These are phyloP conservation scores for Trichechus manatus DNA, from an alignment of 2,113 vertebrate genomes.

Conservation along the genomic window DNA sequence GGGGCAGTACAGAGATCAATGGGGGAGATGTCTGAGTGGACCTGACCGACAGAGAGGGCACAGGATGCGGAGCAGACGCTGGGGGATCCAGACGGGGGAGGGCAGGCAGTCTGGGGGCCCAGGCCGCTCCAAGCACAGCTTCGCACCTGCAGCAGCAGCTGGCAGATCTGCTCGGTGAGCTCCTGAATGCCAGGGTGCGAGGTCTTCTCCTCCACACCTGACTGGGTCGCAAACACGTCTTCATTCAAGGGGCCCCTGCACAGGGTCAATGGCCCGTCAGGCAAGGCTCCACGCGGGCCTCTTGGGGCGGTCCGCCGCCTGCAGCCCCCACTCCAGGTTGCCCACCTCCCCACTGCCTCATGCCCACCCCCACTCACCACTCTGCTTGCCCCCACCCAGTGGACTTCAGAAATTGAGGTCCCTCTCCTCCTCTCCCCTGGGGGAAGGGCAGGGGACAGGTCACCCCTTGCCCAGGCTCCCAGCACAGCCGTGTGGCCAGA, in stretches of 20 bases:
- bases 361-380: too few species aligned
- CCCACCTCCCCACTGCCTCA: too few species aligned
- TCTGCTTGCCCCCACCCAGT: not conserved
- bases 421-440: not conserved
- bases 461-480: not conserved
- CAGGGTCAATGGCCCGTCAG: not conserved
- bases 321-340: not conserved
- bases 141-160: slow-evolving; percentile 94
- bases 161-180: slow-evolving; percentile 95
- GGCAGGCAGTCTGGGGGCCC: not conserved
- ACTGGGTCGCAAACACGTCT: slow-evolving; percentile 92
- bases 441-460: not conserved
- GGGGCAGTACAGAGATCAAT: not conserved
- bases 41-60: too few species aligned
- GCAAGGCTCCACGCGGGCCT: not conserved
- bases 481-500: not conserved
- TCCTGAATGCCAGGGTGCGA: slow-evolving; percentile 92
- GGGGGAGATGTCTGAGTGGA: not conserved
- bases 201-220: slow-evolving; percentile 88
- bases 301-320: not conserved
- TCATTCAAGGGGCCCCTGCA: slow-evolving; percentile 96
- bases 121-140: not conserved
- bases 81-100: too few species aligned
- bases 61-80: not conserved
- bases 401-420: not conserved